A percentile compares a stretch with the other conserved stretches of the same genome.
These are phyloP conservation scores for Philaethria dido DNA, from an alignment of 2,888 invertebrate genomes.

Conservation along the genomic window DNA sequence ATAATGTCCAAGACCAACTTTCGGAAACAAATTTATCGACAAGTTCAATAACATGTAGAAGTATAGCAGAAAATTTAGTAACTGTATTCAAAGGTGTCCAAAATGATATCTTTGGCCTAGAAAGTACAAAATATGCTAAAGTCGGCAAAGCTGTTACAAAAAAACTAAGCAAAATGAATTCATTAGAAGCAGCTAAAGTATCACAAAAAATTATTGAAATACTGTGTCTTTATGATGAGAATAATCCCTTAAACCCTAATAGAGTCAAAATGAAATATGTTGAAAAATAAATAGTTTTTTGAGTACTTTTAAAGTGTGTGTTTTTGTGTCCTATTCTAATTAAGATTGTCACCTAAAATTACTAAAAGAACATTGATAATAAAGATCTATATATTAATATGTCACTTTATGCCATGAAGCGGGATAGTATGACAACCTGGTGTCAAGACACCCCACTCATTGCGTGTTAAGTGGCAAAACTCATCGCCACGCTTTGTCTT, in stretches of 20 bases:
- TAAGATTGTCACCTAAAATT: too few relatives aligned
- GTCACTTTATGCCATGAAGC: too few relatives aligned
- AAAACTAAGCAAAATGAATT: slow-evolving; percentile 63
- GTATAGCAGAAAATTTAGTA: slow-evolving; percentile 61
- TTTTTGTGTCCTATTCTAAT: not conserved
- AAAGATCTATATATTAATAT: too few relatives aligned
- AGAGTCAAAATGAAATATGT: slow-evolving; percentile 45
- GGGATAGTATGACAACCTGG: too few relatives aligned
- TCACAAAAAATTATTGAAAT: slow-evolving; percentile 67
- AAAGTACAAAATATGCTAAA: slow-evolving; percentile 59
- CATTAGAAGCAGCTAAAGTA: slow-evolving; percentile 63
- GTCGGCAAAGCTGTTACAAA: slow-evolving; percentile 61
- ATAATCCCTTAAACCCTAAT: slow-evolving; percentile 71
- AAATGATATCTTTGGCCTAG: slow-evolving; percentile 64
- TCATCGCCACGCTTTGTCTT: too few relatives aligned
- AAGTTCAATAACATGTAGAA: slow-evolving; percentile 53
- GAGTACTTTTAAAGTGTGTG: not conserved
- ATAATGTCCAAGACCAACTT: slow-evolving; percentile 48
- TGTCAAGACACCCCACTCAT: too few relatives aligned
- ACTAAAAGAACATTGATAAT: too few relatives aligned
- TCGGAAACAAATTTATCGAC: slow-evolving; percentile 43
- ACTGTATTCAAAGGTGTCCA: slow-evolving; percentile 64
- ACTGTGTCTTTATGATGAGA: slow-evolving; percentile 64
- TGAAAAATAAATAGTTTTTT: not conserved
- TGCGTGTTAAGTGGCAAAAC: too few relatives aligned